A percentile compares a stretch with the other conserved stretches of the same genome.
phyloP scores from a whole-genome alignment of 2,888 invertebrate species.

The Drosophila eohydei region DNA sequence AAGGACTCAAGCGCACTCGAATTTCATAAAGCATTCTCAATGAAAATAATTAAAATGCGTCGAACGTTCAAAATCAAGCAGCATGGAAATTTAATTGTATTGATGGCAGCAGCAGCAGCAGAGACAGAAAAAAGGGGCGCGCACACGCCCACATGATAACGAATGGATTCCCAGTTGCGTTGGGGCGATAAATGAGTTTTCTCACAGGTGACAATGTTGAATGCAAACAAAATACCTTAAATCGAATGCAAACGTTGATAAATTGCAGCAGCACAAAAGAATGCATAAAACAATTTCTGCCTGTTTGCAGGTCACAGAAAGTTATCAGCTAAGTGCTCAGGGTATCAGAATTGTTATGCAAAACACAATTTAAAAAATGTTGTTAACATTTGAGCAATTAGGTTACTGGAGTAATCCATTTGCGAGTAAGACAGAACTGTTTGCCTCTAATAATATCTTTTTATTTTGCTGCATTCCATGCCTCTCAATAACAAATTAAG shows the following conservation, averaged over 20 bases:
- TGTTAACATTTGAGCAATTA: constrained; percentile 13
- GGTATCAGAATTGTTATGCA: not conserved
- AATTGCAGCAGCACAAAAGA: constrained; percentile 8
- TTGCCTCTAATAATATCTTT: no score
- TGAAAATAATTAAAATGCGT: constrained; percentile 80
- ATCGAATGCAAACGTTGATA: constrained; percentile 44
- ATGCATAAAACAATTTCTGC: constrained; percentile 29
- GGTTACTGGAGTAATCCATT: not conserved
- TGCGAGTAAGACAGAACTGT: no score
- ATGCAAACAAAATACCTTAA: constrained; percentile 48
- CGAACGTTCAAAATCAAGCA: constrained; percentile 77
- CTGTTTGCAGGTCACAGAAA: constrained; percentile 8
- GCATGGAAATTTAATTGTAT: constrained; percentile 79
- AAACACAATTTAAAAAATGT: constrained; percentile 5
- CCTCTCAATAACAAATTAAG: not conserved
- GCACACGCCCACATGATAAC: constrained; percentile 24
- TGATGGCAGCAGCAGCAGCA: constrained; percentile 46
- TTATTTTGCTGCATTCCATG: not conserved
- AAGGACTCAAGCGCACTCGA: constrained; percentile 44
- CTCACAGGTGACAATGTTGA: constrained; percentile 37
- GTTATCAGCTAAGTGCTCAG: not conserved
- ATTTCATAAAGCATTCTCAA: constrained; percentile 77
- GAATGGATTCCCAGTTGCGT: constrained; percentile 47
- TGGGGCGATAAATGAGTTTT: constrained; percentile 64
- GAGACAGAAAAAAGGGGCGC: not conserved